These are phyloP conservation scores for Dendrolimus punctatus DNA, from an alignment of 1,140 invertebrate species.

Conservation along the genomic window DNA sequence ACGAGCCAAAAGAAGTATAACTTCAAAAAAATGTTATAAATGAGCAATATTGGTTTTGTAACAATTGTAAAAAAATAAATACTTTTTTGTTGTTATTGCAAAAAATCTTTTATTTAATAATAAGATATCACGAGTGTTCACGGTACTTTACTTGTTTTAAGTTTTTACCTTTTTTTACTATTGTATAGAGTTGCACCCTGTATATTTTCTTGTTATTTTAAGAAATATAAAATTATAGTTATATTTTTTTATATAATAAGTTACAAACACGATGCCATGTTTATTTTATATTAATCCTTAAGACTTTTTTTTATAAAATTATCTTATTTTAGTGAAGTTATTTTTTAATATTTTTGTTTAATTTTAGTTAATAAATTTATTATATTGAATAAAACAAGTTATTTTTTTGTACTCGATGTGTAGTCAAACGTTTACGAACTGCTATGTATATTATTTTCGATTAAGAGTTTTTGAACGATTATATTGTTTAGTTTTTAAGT, in stretches of 20 bases:
- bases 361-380: conserved; percentile 65
- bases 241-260: conserved; percentile 29
- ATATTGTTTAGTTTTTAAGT: conserved; percentile 2
- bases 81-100: neutral
- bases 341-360: conserved; percentile 39
- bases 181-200: conserved; percentile 49
- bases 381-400: conserved; percentile 66
- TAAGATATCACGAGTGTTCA: conserved; percentile 19
- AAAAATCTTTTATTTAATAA: conserved; percentile 7
- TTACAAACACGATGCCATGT: conserved; percentile 60
- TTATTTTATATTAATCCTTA: conserved; percentile 16
- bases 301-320: too few species aligned
- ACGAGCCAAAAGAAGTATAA: too few species aligned
- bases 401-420: conserved; percentile 54
- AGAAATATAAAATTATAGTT: too few species aligned
- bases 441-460: conserved; percentile 59
- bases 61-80: too few species aligned
- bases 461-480: conserved; percentile 41
- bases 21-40: too few species aligned
- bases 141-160: conserved; percentile 35
- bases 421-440: conserved; percentile 41
- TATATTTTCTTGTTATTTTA: conserved; percentile 34
- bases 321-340: conserved; percentile 14
- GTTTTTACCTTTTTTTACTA: conserved; percentile 22
- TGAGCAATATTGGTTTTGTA: too few species aligned